Conservation (phyloP, 2,797 vertebrate species). For the Muscicapa striata region DNA sequence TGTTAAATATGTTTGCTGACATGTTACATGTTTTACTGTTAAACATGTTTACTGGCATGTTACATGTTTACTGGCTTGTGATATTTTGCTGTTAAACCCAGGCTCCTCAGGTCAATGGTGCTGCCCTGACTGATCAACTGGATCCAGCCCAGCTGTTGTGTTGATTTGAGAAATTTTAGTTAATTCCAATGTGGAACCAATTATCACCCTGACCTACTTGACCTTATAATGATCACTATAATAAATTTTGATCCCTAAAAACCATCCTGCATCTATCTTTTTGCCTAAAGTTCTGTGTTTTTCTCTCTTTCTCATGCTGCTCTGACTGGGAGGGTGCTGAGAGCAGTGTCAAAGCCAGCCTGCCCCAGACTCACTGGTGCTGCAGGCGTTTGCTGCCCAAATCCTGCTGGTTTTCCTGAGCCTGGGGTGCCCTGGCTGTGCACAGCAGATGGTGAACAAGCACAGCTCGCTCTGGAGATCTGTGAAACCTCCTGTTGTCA, state of each 20-base stretch:
- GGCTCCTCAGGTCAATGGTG: neutral
- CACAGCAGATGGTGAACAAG: neutral
- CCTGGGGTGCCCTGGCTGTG: fast-evolving
- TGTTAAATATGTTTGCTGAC: too few species aligned
- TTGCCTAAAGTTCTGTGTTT: neutral
- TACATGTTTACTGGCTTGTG: too few species aligned
- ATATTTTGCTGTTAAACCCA: neutral
- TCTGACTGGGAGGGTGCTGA: neutral
- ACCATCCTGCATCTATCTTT: neutral
- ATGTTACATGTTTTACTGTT: too few species aligned
- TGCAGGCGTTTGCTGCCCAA: neutral
- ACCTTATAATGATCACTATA: neutral
- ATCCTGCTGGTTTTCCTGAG: neutral
- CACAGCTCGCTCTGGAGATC: neutral
- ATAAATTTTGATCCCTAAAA: neutral
- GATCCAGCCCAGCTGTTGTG: neutral
- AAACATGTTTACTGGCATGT: too few species aligned
- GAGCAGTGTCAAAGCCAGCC: neutral
- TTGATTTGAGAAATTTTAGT: neutral
- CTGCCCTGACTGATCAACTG: neutral
- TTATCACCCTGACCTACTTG: neutral
- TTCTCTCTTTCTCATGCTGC: neutral
- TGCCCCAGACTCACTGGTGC: neutral
- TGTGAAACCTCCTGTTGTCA: neutral
- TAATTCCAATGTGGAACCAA: neutral